Evolutionary conservation across 2,888 invertebrate genomes (phyloP), one percentile per base, ranked within the genome.

Genomic region (Leucophenga maculata): DNA sequence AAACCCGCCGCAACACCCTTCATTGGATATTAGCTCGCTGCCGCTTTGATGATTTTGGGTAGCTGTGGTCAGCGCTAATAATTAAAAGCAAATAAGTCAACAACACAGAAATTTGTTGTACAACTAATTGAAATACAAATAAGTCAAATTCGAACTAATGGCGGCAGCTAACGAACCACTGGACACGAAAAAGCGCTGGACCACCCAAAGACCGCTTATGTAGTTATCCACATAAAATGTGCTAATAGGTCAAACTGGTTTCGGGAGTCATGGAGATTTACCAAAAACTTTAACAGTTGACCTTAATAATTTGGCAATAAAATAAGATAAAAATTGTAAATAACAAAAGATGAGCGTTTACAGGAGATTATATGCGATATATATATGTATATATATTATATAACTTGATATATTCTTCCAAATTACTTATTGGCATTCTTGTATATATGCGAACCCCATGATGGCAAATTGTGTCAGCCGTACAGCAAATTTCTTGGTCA

Each of bases 61-160:
- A 39, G 76, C 75, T 83, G 80, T 81, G 81, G 81, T 75, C 77
- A 74, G 73, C 74, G 79, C 75, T 79, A 84, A 85, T 84, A 85
- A 84, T 84, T 84, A 85, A 84, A 84, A 78, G 78, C 75, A 84
- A 84, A 84, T 79, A 83, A 77, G 77, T 76, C 78, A 78, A 80
- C 77, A 81, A 67, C 57, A 39, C 57, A 57, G n/a, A 66, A 73
- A 82, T 78, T 80, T 83, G 79, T 76, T 71, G 82, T 83, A 78
- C 77, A 77, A 82, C 84, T 82, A 84, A 84, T 84, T 84, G 84
- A 81, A 81, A 74, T 74, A 75, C 84, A 84, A 84, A 84, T 82
- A 84, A 81, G 77, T 80, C 78, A 78, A 78, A 83, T 77, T 75
- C 80, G 76, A 78, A 77, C 77, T 84, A 80, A 83, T 82, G 79